Evolutionary conservation across 1,140 invertebrate species (phyloP), one percentile per base, ranked within the genome.

Genomic region (Micrasema longulum): DNA sequence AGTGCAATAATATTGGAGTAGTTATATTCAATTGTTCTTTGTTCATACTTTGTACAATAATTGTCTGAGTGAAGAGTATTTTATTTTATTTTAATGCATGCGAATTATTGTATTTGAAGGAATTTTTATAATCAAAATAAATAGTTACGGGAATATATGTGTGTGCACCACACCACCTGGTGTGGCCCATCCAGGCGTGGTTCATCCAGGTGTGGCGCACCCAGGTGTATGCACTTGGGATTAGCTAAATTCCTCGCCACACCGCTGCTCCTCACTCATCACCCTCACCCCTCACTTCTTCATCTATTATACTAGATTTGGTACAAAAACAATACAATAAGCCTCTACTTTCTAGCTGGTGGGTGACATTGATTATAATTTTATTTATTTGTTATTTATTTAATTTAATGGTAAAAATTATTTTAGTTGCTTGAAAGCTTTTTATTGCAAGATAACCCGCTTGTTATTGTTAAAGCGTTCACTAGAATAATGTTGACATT

Each of bases 321-420:
- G 35, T 43, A 38, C 57, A 41, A 38, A 62, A 31, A 26, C n/a
- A 20, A 53, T 3, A 26, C 10, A 31, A 12, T 31, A 31, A 31
- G 26, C 26, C 20, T 53, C 23, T 26, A 5, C 7, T 53, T 53
- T 41, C 16, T 47, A 47, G 12, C 43, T 47, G 60, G 43, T 64
- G 14, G 60, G 43, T 64, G 14, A 64, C 43, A 63, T 38, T 63
- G 26, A 31, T 31, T 4, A 31, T 31, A 31, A 64, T 50, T 60
- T 65, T 45, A 75, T 75, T 75, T 75, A 72, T 75, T 75, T 75
- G 70, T 72, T 75, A 75, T 75, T 75, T 75, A 75, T 75, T 71
- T 63, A 53, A 65, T 66, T 71, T 65, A 71, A 71, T 74, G 38
- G 63, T 74, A 65, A 63, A 66, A 66, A 36, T 7, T 70, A 74